A percentile compares a stretch with the other conserved stretches of the same genome.
These are phyloP conservation scores for Falco berigora DNA, from an alignment of 2,797 vertebrate species.

Conservation along the genomic window DNA sequence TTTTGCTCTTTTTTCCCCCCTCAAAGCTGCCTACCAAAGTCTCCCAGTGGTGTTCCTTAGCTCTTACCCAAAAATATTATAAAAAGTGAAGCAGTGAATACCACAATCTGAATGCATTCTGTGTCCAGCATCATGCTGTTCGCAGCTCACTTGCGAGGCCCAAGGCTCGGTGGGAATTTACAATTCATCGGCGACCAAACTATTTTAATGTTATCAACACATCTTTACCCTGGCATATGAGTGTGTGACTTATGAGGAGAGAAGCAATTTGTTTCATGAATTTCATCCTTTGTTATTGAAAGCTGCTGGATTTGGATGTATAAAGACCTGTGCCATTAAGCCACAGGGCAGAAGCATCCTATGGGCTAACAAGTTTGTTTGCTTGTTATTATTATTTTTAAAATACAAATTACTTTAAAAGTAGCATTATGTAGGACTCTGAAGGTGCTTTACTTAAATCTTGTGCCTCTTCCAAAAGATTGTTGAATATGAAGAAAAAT, in stretches of 20 bases:
- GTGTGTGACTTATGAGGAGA: conserved; percentile 62
- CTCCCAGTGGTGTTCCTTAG: conserved; percentile 50
- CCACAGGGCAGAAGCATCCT: conserved; percentile 69
- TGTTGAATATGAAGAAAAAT: not conserved
- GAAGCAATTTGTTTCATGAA: conserved; percentile 76
- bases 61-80: conserved; percentile 40
- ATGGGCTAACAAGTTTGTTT: conserved; percentile 69
- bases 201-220: conserved; percentile 73
- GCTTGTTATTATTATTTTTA: conserved; percentile 70
- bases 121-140: conserved; percentile 48
- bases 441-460: conserved; percentile 66
- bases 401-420: conserved; percentile 71
- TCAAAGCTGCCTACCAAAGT: conserved; percentile 33
- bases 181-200: conserved; percentile 71
- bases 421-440: conserved; percentile 60
- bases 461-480: conserved; percentile 62
- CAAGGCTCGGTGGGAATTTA: conserved; percentile 65
- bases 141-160: conserved; percentile 39
- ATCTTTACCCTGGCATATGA: conserved; percentile 62
- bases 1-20: not conserved
- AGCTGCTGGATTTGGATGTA: conserved; percentile 74
- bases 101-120: conserved; percentile 56
- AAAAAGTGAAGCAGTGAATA: not conserved
- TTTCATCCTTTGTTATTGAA: conserved; percentile 77
- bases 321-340: conserved; percentile 74